Base-by-base conservation (phyloP, 2,888 invertebrate species). In the Netelia inedita region DNA sequence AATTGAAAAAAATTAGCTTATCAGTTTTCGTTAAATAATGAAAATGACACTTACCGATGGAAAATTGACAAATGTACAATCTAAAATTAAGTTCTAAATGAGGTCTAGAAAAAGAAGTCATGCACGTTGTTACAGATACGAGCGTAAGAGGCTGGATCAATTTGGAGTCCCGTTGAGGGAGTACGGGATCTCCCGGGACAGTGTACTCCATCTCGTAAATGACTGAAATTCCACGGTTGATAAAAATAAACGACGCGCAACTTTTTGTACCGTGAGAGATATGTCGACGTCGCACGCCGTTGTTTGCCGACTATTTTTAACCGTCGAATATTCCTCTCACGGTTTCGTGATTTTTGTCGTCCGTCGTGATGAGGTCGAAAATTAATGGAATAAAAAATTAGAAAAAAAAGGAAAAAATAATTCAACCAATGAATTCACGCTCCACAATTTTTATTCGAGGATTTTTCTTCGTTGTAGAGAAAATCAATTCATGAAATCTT, bases 191-290 rank as follows among this genome's bases (percentile, higher is more conserved):
- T 89, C 87, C 3, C 88, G 88, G n/a, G 92, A 93, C 74, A 91
- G 92, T 75, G 93, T 93, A 16, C 89, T 93, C 53, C 91, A 93
- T 88, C 87, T 93, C 9, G 91, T 92, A 1, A 91, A 89, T 53
- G 89, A 90, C 65, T 92, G 79, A 90, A 66, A 59, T 78, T 55
- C 35, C 23, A 63, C 23, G 21, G 28, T 21, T n/a, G 23, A 68
- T 28, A 28, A 84, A 74, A 83, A 83, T 61, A 73, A 79, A 79
- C 79, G 79, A 79, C 81, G 75, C 73, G 65, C 55, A 73, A 73
- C 65, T 53, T 43, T 57, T 80, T 71, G 43, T 79, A 85, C 73
- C 69, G 83, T 85, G 76, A 85, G 81, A 43, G 5, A 55, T 65
- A 75, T 53, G 8, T 21, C 23, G 35, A 57, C 28, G 46, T 19